Conservation (phyloP, 1,140 invertebrate genomes). For the Zaprionus vittiger region DNA sequence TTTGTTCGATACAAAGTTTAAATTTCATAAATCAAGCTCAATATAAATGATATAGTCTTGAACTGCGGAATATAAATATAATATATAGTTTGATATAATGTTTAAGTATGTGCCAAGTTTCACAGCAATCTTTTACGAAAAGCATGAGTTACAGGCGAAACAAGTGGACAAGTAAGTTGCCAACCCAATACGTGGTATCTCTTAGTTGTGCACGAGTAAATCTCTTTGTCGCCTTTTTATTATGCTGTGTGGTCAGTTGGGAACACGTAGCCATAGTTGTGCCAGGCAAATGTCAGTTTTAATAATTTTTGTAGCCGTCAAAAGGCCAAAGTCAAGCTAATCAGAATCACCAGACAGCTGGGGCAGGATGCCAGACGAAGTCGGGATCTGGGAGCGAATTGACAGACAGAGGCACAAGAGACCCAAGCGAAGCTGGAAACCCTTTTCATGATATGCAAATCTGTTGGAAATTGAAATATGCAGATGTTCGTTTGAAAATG, state of each 20-base stretch:
- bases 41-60: neutral
- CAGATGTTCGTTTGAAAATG: constrained; percentile 77
- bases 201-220: neutral
- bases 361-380: neutral
- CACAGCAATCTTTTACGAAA: no score
- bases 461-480: constrained; percentile 78
- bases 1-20: no score
- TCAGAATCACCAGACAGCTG: constrained; percentile 53
- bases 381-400: constrained; percentile 7
- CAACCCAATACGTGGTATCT: neutral
- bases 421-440: constrained; percentile 31
- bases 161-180: neutral
- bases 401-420: neutral
- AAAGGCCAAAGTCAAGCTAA: constrained; percentile 61
- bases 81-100: no score
- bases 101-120: no score
- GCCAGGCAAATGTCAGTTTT: constrained; percentile 57
- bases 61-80: neutral
- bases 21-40: neutral
- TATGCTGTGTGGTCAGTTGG: constrained; percentile 12
- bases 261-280: constrained; percentile 47
- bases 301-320: constrained; percentile 65
- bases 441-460: constrained; percentile 82
- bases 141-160: neutral
- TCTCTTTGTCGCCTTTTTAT: constrained; percentile 2